Percentiles rank a stretch among this genome's conserved stretches.
phyloP scores from a whole-genome alignment of 2,113 vertebrate genomes.

The Etia nguti region DNA sequence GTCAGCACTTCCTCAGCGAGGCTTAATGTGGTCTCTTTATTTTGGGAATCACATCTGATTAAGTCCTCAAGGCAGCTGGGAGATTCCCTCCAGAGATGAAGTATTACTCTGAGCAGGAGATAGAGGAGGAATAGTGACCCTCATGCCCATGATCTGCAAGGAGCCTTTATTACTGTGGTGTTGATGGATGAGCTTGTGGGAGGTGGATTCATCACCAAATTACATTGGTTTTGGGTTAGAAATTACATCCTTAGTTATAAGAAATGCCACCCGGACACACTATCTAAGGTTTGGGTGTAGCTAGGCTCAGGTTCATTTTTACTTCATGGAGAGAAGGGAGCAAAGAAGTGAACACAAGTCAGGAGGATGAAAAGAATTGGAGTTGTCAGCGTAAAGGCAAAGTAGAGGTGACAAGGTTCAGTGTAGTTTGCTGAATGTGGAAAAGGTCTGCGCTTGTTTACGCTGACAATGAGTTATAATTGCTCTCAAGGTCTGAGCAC shows the following conservation, averaged over 20 bases:
- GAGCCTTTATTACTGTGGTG: background rate
- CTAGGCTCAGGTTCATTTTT: background rate
- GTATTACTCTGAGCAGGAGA: background rate
- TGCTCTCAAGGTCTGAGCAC: background rate
- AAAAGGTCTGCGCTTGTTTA: background rate
- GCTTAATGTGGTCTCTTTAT: slow-evolving; percentile 44
- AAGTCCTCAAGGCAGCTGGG: slow-evolving; percentile 26
- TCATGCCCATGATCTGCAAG: background rate
- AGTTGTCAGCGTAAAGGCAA: slow-evolving; percentile 15
- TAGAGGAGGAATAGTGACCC: background rate
- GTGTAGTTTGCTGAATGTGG: background rate
- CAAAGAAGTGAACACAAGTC: background rate
- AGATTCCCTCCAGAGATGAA: slow-evolving; percentile 6
- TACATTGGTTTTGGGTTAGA: background rate
- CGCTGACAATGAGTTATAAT: background rate
- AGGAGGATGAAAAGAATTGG: background rate
- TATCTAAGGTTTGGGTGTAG: background rate
- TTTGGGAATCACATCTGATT: slow-evolving; percentile 48
- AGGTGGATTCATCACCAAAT: background rate
- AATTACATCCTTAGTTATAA: background rate
- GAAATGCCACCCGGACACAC: background rate
- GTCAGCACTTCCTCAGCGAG: slow-evolving; percentile 51
- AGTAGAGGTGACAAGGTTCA: slow-evolving; percentile 6
- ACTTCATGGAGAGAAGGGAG: background rate
- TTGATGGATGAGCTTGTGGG: background rate